Conservation (phyloP, 2,888 invertebrate genomes). For the Sceliomorpha sp. region DNA sequence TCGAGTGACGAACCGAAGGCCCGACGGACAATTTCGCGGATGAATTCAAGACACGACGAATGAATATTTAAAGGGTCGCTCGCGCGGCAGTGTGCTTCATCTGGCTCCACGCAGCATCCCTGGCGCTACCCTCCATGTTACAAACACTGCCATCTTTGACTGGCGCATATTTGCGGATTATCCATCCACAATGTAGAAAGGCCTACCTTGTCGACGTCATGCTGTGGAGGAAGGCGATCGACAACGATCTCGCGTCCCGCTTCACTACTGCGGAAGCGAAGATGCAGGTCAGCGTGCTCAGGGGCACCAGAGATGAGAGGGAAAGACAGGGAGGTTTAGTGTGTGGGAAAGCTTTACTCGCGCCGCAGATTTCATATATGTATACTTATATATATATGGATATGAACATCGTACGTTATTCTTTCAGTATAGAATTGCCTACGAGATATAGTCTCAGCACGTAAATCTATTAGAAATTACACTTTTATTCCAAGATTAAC, state of each 20-base stretch:
- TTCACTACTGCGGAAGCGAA: background rate
- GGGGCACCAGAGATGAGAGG: background rate
- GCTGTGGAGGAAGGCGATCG: slow-evolving; percentile 48
- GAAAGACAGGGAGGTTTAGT: background rate
- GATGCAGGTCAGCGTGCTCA: slow-evolving; percentile 3
- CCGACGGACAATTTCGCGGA: background rate
- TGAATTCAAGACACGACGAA: slow-evolving; percentile 16
- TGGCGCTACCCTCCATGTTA: slow-evolving; percentile 56
- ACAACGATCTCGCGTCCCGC: too few species aligned
- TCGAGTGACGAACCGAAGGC: slow-evolving; percentile 1
- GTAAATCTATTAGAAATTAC: too few species aligned
- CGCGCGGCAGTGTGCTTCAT: background rate
- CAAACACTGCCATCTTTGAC: slow-evolving; percentile 70
- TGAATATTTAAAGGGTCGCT: slow-evolving; percentile 26
- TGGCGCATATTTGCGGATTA: slow-evolving; percentile 24
- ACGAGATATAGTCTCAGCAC: too few species aligned
- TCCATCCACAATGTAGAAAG: slow-evolving; percentile 14
- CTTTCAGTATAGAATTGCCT: too few species aligned
- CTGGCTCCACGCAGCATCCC: slow-evolving; percentile 63
- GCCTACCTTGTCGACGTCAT: slow-evolving; percentile 72
- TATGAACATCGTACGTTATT: too few species aligned
- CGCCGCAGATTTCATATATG: background rate
- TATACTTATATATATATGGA: background rate
- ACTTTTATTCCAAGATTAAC: too few species aligned
- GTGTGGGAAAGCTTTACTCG: slow-evolving; percentile 5